A percentile compares a stretch with the other conserved stretches of the same genome.
phyloP scores from a whole-genome alignment of 1,140 invertebrate species.

The Thereuonema tuberculata region DNA sequence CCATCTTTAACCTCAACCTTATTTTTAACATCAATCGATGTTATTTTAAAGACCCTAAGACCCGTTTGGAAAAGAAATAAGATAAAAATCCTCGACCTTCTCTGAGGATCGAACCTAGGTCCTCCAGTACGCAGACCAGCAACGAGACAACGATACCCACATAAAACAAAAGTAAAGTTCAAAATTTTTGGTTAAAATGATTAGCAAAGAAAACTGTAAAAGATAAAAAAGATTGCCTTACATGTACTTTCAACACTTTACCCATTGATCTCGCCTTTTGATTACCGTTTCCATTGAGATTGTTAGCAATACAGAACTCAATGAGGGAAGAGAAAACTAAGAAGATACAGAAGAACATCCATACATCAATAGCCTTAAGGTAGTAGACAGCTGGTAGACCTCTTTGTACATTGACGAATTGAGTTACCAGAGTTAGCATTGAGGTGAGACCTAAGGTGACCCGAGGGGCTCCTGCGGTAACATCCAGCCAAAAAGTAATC shows the following conservation, averaged over 20 bases:
- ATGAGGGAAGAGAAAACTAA: slow-evolving; percentile 13
- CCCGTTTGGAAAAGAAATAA: too few species aligned
- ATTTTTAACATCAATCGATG: too few species aligned
- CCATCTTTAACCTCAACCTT: too few species aligned
- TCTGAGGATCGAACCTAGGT: too few species aligned
- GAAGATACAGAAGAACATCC: slow-evolving; percentile 12
- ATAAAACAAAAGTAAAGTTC: too few species aligned
- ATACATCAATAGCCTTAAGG: slow-evolving; percentile 16
- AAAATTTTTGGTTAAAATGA: too few species aligned
- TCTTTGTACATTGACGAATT: slow-evolving; percentile 17
- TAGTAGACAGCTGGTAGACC: slow-evolving; percentile 14
- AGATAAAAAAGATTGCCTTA: too few species aligned
- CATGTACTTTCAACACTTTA: background rate
- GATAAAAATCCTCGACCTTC: too few species aligned
- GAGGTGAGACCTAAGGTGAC: slow-evolving; percentile 19
- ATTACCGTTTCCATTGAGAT: background rate
- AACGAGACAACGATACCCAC: too few species aligned
- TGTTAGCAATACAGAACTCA: slow-evolving; percentile 3
- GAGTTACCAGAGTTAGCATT: slow-evolving; percentile 19
- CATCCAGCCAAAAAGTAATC: slow-evolving; percentile 90
- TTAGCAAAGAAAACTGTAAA: too few species aligned
- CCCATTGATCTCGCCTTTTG: background rate
- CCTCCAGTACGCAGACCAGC: too few species aligned
- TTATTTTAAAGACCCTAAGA: too few species aligned
- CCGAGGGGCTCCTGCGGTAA: slow-evolving; percentile 43